Evolutionary conservation across 1,140 invertebrate species (phyloP), one percentile per base, ranked within the genome.

Genomic region (Lepidurus packardi): DNA sequence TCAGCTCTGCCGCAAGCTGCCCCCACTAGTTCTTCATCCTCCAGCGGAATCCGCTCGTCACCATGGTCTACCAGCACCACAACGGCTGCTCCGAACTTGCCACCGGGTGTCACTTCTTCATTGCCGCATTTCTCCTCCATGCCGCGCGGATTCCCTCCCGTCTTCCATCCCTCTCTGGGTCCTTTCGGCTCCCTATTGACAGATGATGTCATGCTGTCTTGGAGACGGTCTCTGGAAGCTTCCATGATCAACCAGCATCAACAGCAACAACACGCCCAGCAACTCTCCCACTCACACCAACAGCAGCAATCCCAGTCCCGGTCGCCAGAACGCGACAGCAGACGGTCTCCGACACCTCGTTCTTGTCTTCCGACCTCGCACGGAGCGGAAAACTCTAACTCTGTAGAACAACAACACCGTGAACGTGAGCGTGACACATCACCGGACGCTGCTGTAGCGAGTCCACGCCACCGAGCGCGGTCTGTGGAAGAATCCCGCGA

Each of bases 181-280:
- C 76, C 75, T 43, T 73, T 77, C 44, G 53, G 79, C 25, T 74
- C 82, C 7, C 87, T 92, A 80, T 86, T 92, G 78, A 91, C 91
- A 82, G 91, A 92, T 85, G 91, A 92, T 84, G 91, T 92, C 81
- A 91, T 92, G 80, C 90, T 91, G 81, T 91, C 91, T 84, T 93
- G 91, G 91, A 88, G 91, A 83, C 88, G 90, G 82, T 89, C 89
- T 81, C 87, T 92, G 82, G 90, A 92, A 84, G 86, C 89, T 77
- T 88, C 88, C 80, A 88, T 89, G 82, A 85, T 89, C 81, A 87
- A 83, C 81, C 86, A 87, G 80, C 84, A 83, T n/a, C 82, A 84
- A 85, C 81, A 84, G 77, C 86, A 83, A 42, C 85, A 82, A 10
- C 84, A 83, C 43, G 83, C 81, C 78, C 83, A 83, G 80, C 74